A percentile compares a stretch with the other conserved stretches of the same genome.
phyloP scores from a whole-genome alignment of 1,140 invertebrate species.

The Telenomus remus region DNA sequence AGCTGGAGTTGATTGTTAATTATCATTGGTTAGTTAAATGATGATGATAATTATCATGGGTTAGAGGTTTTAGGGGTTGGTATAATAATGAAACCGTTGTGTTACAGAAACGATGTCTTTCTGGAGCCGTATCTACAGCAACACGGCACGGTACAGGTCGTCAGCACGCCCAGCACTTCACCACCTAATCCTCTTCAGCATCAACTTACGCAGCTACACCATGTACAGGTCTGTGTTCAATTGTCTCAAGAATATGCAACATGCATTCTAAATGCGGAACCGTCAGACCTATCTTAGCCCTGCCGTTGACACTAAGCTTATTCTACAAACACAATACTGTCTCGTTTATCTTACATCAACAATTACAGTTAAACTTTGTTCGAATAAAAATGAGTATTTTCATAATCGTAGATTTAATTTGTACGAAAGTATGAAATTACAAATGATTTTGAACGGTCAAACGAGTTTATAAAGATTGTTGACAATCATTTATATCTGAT shows the following conservation, averaged over 20 bases:
- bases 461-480: too few species aligned
- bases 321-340: conserved; percentile 17
- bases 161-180: conserved; percentile 71
- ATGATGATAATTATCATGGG: too few species aligned
- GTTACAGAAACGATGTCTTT: conserved; percentile 74
- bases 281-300: conserved; percentile 36
- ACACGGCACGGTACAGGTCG: conserved; percentile 70
- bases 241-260: conserved; percentile 57
- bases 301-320: conserved; percentile 50
- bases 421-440: background rate
- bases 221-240: conserved; percentile 70
- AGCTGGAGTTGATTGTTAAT: conserved; percentile 18
- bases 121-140: conserved; percentile 73
- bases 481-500: too few species aligned
- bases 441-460: background rate
- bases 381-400: background rate
- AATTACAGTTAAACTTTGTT: conserved; percentile 9
- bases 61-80: background rate
- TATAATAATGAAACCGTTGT: conserved; percentile 45
- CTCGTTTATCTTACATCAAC: background rate
- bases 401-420: too few species aligned
- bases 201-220: conserved; percentile 73
- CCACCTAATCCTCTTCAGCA: conserved; percentile 72
- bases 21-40: conserved; percentile 19
- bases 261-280: conserved; percentile 56